Conservation (phyloP, 2,113 vertebrate genomes). For the Engystomops pustulosus region DNA sequence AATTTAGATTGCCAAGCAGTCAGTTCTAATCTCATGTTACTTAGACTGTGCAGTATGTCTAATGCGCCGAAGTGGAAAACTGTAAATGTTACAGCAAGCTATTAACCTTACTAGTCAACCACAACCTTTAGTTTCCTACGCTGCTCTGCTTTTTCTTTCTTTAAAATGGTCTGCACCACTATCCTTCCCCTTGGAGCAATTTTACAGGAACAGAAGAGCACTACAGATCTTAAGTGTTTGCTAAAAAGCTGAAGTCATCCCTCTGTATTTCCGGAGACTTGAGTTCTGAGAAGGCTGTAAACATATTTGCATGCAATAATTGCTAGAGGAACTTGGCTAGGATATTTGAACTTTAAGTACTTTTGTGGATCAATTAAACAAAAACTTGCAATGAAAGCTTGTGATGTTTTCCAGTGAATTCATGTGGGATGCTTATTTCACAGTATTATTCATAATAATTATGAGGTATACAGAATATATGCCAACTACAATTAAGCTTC, state of each 20-base stretch:
- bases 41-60: constrained; percentile 58
- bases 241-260: constrained; percentile 59
- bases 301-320: constrained; percentile 58
- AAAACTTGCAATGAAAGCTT: constrained; percentile 22
- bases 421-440: not conserved
- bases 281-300: constrained; percentile 48
- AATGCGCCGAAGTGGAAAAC: constrained; percentile 53
- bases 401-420: not conserved
- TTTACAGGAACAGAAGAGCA: constrained; percentile 48
- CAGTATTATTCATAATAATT: not conserved
- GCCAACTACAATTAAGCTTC: not conserved
- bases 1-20: constrained; percentile 60
- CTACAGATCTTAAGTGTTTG: constrained; percentile 58
- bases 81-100: constrained; percentile 61
- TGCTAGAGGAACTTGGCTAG: constrained; percentile 46
- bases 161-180: constrained; percentile 53
- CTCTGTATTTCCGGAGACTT: constrained; percentile 44
- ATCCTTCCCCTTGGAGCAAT: constrained; percentile 55
- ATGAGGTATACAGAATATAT: not conserved
- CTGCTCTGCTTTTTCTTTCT: constrained; percentile 56
- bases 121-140: constrained; percentile 59
- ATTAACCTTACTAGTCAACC: constrained; percentile 60
- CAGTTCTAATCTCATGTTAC: constrained; percentile 57
- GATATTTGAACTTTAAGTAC: constrained; percentile 48
- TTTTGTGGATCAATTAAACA: constrained; percentile 53